phyloP scores from a whole-genome alignment of 2,797 vertebrate genomes.

The Centropyge bicolor region DNA sequence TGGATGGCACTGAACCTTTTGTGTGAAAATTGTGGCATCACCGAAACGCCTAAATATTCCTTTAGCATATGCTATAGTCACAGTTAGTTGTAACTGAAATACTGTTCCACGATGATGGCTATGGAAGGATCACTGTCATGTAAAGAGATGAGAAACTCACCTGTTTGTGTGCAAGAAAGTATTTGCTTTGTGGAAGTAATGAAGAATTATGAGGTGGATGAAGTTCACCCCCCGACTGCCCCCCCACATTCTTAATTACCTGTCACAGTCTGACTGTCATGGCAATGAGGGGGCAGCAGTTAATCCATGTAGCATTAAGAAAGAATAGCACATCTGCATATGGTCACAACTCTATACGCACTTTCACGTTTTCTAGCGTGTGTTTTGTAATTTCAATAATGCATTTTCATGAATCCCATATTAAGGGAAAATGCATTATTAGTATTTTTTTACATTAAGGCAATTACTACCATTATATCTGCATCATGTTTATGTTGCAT shows the following conservation, averaged over 20 bases:
- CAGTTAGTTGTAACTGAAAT: too few species aligned
- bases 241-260: constrained; percentile 71
- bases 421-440: not conserved
- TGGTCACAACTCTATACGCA: constrained; percentile 17
- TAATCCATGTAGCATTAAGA: constrained; percentile 39
- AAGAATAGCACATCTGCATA: constrained; percentile 24
- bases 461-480: not conserved
- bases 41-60: too few species aligned
- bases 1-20: too few species aligned
- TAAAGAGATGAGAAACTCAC: too few species aligned
- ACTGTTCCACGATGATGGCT: too few species aligned
- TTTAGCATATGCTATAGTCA: too few species aligned
- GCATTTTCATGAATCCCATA: not conserved
- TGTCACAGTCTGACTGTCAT: constrained; percentile 52
- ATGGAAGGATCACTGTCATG: too few species aligned
- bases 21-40: too few species aligned
- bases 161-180: constrained; percentile 39
- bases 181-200: constrained; percentile 76
- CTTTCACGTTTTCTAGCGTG: not conserved
- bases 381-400: constrained; percentile 22
- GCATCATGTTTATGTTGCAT: not conserved
- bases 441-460: not conserved
- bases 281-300: constrained; percentile 49
- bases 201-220: constrained; percentile 72
- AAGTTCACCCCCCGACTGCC: constrained; percentile 57